A percentile compares a stretch with the other conserved stretches of the same genome.
phyloP scores from a whole-genome alignment of 2,113 vertebrate genomes.

The Dunckerocampus dactyliophorus region DNA sequence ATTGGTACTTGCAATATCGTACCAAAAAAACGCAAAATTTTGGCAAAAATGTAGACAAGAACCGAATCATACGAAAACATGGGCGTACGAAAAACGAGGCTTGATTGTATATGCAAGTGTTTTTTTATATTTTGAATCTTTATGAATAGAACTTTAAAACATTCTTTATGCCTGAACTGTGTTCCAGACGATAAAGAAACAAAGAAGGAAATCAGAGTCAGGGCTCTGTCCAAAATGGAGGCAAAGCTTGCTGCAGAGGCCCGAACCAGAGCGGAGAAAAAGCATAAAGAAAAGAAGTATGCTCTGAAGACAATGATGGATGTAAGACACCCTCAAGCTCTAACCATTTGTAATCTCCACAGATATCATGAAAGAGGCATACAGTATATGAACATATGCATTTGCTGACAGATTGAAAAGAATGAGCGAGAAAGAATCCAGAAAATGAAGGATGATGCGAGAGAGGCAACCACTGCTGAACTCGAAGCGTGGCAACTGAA shows the following conservation, averaged over 20 bases:
- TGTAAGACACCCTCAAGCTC: slow-evolving; percentile 51
- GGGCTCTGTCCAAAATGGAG: slow-evolving; percentile 77
- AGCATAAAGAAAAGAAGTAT: slow-evolving; percentile 78
- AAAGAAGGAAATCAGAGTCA: slow-evolving; percentile 75
- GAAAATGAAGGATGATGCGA: slow-evolving; percentile 79
- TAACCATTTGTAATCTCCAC: not conserved
- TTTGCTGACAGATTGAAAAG: slow-evolving; percentile 81
- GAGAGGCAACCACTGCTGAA: slow-evolving; percentile 74
- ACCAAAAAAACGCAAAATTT: no score
- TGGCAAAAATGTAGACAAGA: no score
- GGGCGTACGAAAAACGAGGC: no score
- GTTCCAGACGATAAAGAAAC: slow-evolving; percentile 76
- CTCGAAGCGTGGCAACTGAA: slow-evolving; percentile 79
- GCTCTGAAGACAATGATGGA: slow-evolving; percentile 84
- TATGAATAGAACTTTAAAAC: not conserved
- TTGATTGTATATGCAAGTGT: no score
- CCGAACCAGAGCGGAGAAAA: slow-evolving; percentile 69
- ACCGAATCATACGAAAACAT: no score
- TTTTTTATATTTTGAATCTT: no score
- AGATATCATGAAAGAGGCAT: slow-evolving; percentile 5
- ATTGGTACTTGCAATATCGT: no score
- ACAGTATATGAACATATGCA: not conserved
- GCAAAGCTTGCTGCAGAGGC: slow-evolving; percentile 71
- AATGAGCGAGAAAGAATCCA: slow-evolving; percentile 80
- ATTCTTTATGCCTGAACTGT: not conserved